phyloP scores from a whole-genome alignment of 2,797 vertebrate genomes.

The Chloroceryle amazona region DNA sequence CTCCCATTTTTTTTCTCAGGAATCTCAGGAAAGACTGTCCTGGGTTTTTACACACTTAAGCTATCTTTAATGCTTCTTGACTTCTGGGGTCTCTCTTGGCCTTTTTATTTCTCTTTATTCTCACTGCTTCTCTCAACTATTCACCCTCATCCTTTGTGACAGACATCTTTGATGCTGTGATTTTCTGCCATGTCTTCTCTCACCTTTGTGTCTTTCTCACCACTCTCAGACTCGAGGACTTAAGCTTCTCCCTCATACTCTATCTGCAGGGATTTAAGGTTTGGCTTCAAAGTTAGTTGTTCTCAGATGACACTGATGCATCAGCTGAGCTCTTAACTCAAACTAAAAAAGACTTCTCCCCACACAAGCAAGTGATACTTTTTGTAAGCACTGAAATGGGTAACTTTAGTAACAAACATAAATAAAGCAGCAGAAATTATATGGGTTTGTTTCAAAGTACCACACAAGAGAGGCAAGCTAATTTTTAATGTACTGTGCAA shows the following conservation, averaged over 20 bases:
- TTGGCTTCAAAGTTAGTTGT: conserved; percentile 43
- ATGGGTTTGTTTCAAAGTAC: neutral
- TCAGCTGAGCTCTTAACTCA: neutral
- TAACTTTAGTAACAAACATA: neutral
- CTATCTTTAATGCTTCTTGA: neutral
- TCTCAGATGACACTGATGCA: neutral
- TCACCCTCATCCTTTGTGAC: conserved; percentile 14
- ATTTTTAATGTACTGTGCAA: neutral
- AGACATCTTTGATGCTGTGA: neutral
- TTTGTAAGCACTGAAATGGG: neutral
- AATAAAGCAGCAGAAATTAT: neutral
- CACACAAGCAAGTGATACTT: neutral
- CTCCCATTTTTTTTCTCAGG: neutral
- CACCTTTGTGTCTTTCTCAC: conserved; percentile 34
- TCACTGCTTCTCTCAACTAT: neutral
- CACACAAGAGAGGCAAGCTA: neutral
- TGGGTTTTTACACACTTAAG: neutral
- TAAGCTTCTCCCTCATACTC: conserved; percentile 3
- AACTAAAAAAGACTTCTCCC: neutral
- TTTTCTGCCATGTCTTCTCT: conserved; percentile 35
- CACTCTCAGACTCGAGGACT: neutral
- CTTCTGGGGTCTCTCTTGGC: neutral
- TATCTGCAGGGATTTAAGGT: conserved; percentile 27
- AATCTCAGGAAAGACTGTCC: neutral
- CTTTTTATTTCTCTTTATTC: conserved; percentile 16